These are phyloP conservation scores for Zapus hudsonius DNA, from an alignment of 2,113 vertebrate species.

Conservation along the genomic window DNA sequence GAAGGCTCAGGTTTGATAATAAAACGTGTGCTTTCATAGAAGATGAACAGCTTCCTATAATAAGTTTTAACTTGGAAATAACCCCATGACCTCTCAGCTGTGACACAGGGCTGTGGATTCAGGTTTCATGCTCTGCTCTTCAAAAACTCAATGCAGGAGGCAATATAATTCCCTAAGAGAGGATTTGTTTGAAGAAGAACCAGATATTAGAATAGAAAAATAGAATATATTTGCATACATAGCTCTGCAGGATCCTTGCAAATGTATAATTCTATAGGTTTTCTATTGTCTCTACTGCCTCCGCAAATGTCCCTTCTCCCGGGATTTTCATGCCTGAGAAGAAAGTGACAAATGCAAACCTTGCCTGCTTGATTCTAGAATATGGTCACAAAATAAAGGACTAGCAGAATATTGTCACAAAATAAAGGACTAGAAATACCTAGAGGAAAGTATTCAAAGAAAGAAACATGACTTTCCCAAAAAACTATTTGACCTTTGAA, in stretches of 20 bases:
- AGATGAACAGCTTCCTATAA: constrained; percentile 1
- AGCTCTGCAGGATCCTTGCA: neutral
- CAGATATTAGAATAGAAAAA: constrained; percentile 23
- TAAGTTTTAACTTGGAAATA: constrained; percentile 16
- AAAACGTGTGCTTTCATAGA: neutral
- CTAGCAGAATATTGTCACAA: neutral
- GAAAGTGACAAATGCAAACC: neutral
- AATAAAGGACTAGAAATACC: constrained; percentile 51
- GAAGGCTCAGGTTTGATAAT: neutral
- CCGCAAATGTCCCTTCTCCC: neutral
- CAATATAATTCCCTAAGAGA: constrained; percentile 8
- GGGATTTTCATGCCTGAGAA: neutral
- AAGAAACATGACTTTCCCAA: constrained; percentile 3
- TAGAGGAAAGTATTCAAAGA: neutral
- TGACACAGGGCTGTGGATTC: neutral
- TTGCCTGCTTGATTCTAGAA: constrained; percentile 29
- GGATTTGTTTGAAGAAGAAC: constrained; percentile 3
- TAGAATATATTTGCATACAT: neutral
- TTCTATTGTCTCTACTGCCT: neutral
- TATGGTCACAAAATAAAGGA: constrained; percentile 32
- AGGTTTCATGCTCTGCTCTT: neutral
- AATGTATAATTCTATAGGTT: neutral
- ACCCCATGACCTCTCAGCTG: neutral
- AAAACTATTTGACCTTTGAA: constrained; percentile 28
- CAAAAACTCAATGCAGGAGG: neutral